Evolutionary conservation across 2,113 vertebrate species (phyloP), one percentile per base, ranked within the genome.

Genomic region (Chascanopsetta lugubris): DNA sequence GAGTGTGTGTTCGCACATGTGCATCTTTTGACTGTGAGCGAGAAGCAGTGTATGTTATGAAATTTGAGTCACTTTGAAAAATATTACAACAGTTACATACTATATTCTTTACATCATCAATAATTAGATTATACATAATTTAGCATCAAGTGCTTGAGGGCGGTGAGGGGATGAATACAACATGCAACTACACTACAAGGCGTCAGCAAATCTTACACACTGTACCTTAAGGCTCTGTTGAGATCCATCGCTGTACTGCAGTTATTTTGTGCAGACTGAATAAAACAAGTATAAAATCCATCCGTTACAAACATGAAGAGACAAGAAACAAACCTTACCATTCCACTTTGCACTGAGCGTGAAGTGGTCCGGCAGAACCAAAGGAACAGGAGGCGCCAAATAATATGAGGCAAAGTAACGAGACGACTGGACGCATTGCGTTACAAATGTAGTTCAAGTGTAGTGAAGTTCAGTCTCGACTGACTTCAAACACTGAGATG

Each of bases 271-370:
- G 18, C 8, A 62, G 24, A 26, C 12, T 15, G 18, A 54, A 17
- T 12, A 48, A 4, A 48, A 8, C 12, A 17, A 32, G 65, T 18
- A 10, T 12, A 30, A 18, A 9, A 45, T 47, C 11, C 4, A 60
- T 40, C 8, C n/a, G n/a, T 40, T 32, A 47, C 20, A 1, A 51
- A 27, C 26, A 13, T 29, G 20, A 13, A 2, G 12, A 26, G 1
- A 45, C 29, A 64, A 57, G 2, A 38, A 56, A 53, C 7, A 17
- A 8, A 61, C 0, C 80, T 29, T 85, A 93, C 92, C 92, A 93
- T 66, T 91, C 77, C 15, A 92, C 92, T 84, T 89, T 91, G 83
- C 92, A 93, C 55, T 92, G 88, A 15, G 92, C 90, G 51, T 93
- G 92, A 2, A 93, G 76, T n/a, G 90, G 90, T 46, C 91, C 90